Percentiles rank a stretch among this genome's conserved stretches.
Conservation (phyloP, 2,113 vertebrate species). For the Nanorana parkeri region DNA sequence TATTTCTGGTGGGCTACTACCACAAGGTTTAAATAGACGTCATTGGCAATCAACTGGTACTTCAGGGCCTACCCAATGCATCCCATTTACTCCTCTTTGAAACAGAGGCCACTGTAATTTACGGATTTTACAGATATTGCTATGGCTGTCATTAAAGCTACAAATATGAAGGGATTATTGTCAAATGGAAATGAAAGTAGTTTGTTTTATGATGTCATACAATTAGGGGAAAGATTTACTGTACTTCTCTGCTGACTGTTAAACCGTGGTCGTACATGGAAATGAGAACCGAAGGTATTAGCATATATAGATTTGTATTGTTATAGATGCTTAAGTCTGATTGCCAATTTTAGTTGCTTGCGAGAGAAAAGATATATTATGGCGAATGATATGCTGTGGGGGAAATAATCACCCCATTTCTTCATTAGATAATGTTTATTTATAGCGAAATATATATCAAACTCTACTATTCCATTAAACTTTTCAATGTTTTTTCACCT, state of each 20-base stretch:
- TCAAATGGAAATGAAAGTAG: slow-evolving; percentile 33
- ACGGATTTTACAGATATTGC: slow-evolving; percentile 3
- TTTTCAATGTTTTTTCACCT: slow-evolving; percentile 81
- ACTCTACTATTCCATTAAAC: slow-evolving; percentile 76
- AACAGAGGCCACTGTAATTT: background rate
- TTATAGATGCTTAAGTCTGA: slow-evolving; percentile 65
- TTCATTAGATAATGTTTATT: slow-evolving; percentile 82
- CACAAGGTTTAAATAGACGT: too few species aligned
- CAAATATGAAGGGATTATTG: slow-evolving; percentile 40
- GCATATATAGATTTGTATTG: slow-evolving; percentile 65
- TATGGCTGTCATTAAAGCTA: slow-evolving; percentile 13
- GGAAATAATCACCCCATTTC: slow-evolving; percentile 76
- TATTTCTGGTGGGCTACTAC: too few species aligned
- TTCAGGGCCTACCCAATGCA: background rate
- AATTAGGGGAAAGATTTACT: slow-evolving; percentile 52
- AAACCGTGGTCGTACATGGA: slow-evolving; percentile 14
- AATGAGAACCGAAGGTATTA: slow-evolving; percentile 69
- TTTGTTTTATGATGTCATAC: slow-evolving; percentile 51
- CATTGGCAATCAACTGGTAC: too few species aligned
- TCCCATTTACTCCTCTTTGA: background rate
- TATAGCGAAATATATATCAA: slow-evolving; percentile 75
- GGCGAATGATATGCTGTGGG: slow-evolving; percentile 65
- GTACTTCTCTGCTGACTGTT: slow-evolving; percentile 4
- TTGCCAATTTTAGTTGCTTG: slow-evolving; percentile 70
- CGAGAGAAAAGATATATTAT: slow-evolving; percentile 70